Conservation (phyloP, 2,113 vertebrate genomes). For the Axis porcinus region DNA sequence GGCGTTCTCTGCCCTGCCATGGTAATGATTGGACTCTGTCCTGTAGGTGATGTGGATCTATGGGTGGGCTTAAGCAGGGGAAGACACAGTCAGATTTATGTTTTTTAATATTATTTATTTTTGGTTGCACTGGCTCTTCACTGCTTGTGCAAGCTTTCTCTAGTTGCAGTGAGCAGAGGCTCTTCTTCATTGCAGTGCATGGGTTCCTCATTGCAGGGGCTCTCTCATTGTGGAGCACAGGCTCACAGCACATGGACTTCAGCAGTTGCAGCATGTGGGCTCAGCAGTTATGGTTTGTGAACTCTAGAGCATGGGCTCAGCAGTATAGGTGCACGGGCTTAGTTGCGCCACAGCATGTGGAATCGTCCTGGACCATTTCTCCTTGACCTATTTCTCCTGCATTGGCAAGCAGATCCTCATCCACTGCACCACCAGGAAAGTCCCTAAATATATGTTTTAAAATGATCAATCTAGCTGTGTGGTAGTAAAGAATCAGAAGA, state of each 20-base stretch:
- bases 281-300: background rate
- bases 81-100: background rate
- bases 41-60: background rate
- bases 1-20: background rate
- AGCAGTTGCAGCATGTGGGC: accelerated
- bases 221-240: background rate
- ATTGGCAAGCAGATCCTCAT: background rate
- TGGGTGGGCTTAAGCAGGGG: background rate
- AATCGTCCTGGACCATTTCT: background rate
- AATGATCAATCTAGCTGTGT: background rate
- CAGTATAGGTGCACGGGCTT: background rate
- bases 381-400: background rate
- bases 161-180: background rate
- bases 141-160: background rate
- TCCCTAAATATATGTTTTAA: background rate
- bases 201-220: background rate
- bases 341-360: background rate
- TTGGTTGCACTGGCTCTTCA: background rate
- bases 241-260: background rate
- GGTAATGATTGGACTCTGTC: background rate
- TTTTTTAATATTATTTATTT: background rate
- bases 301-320: background rate
- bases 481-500: background rate
- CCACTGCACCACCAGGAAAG: background rate
- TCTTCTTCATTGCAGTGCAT: background rate